These are phyloP conservation scores for Astyanax mexicanus DNA, from an alignment of 2,797 vertebrate species.

Conservation along the genomic window DNA sequence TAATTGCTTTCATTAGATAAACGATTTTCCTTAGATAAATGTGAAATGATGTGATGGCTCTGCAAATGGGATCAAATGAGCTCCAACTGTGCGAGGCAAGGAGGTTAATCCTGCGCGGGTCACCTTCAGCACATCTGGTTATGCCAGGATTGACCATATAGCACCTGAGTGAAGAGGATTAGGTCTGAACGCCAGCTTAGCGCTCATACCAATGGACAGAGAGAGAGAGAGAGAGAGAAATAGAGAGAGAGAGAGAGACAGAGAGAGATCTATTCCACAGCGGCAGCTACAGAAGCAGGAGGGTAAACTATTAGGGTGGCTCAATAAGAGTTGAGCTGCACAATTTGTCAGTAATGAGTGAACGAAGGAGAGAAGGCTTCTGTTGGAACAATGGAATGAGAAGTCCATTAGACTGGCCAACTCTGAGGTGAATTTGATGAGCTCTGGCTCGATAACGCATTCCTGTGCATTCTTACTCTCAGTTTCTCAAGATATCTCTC, in stretches of 20 bases:
- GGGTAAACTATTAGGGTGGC: constrained; percentile 38
- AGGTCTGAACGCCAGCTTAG: constrained; percentile 38
- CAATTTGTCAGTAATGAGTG: constrained; percentile 59
- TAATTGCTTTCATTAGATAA: constrained; percentile 22
- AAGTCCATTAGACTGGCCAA: constrained; percentile 64
- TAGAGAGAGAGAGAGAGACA: constrained; percentile 20
- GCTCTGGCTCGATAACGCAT: constrained; percentile 63
- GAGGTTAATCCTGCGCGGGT: constrained; percentile 63
- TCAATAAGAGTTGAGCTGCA: constrained; percentile 34
- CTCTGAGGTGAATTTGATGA: constrained; percentile 70
- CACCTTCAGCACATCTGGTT: constrained; percentile 77
- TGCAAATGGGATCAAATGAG: constrained; percentile 23
- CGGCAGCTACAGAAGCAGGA: constrained; percentile 20
- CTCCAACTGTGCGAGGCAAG: neutral
- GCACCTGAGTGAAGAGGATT: constrained; percentile 71
- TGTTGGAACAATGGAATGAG: constrained; percentile 63
- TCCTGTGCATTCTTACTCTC: constrained; percentile 7
- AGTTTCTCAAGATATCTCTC: constrained; percentile 34
- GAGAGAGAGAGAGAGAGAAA: constrained; percentile 20
- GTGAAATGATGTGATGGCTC: constrained; percentile 10
- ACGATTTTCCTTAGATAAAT: constrained; percentile 26
- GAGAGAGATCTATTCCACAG: constrained; percentile 51
- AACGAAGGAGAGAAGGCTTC: constrained; percentile 51
- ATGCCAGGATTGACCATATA: constrained; percentile 71
- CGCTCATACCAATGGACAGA: neutral